Conservation (phyloP, 2,113 vertebrate genomes). For the Ochotona princeps region DNA sequence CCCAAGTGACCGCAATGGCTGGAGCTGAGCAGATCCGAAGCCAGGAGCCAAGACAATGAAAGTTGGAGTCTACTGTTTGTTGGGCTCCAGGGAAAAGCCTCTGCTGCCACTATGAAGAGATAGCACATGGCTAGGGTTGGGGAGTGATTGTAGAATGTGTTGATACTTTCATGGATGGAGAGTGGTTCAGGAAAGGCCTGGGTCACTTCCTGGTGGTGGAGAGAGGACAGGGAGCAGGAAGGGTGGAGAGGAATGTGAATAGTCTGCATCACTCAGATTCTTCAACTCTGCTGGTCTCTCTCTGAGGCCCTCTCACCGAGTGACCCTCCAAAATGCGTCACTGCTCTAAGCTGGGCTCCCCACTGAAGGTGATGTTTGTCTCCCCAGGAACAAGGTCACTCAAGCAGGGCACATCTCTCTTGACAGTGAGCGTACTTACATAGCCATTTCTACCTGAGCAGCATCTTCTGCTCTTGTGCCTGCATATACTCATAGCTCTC, state of each 20-base stretch:
- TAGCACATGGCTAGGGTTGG: not conserved
- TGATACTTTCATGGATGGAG: not conserved
- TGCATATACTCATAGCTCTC: rapidly evolving
- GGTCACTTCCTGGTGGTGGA: not conserved
- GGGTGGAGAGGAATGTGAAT: not conserved
- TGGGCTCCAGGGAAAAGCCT: not conserved
- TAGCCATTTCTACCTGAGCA: not conserved
- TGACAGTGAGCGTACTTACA: not conserved
- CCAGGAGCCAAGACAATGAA: not conserved
- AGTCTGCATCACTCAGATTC: not conserved
- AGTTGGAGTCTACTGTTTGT: not conserved
- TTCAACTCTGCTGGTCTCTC: not conserved
- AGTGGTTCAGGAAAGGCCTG: not conserved
- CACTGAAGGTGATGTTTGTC: not conserved
- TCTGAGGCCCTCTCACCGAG: not conserved
- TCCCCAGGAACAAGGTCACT: not conserved
- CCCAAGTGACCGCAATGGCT: too few species aligned
- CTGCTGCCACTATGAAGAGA: not conserved
- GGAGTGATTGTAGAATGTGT: not conserved
- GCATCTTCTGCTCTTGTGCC: not conserved
- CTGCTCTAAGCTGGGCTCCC: not conserved
- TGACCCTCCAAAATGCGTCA: rapidly evolving
- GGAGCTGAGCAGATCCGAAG: not conserved
- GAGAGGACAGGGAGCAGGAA: not conserved
- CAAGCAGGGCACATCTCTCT: not conserved